These are phyloP conservation scores for Anniella stebbinsi DNA, from an alignment of 2,797 vertebrate species.

Conservation along the genomic window DNA sequence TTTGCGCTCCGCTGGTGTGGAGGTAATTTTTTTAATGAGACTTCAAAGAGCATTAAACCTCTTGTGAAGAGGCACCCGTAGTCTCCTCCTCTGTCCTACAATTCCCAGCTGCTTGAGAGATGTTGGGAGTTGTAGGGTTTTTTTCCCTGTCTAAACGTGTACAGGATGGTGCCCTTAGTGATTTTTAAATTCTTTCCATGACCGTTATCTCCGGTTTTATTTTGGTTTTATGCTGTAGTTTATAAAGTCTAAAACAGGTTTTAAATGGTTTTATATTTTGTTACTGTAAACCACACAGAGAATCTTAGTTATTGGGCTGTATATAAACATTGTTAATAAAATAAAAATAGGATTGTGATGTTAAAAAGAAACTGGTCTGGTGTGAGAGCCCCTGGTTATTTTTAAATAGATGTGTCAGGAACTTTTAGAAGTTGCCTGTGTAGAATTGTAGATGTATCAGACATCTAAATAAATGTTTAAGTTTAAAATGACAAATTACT, in stretches of 20 bases:
- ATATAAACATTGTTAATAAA: background rate
- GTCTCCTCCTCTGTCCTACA: too few relatives aligned
- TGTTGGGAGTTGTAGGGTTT: too few relatives aligned
- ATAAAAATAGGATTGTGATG: background rate
- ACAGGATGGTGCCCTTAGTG: too few relatives aligned
- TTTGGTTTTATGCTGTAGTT: background rate
- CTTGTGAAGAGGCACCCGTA: too few relatives aligned
- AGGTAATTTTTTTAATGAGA: too few relatives aligned
- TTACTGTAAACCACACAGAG: background rate
- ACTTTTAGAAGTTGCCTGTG: slow-evolving; percentile 58
- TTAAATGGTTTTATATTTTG: background rate
- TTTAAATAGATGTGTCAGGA: slow-evolving; percentile 57
- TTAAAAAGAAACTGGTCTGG: slow-evolving; percentile 35
- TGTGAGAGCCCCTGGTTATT: slow-evolving; percentile 30
- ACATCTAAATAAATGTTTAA: slow-evolving; percentile 67
- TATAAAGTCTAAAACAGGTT: background rate
- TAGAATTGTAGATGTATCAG: slow-evolving; percentile 42
- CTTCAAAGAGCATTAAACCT: too few relatives aligned
- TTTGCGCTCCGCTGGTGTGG: too few relatives aligned
- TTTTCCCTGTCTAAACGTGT: too few relatives aligned
- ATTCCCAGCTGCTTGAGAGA: too few relatives aligned
- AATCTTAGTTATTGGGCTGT: background rate
- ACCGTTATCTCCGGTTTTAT: background rate
- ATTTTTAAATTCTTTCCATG: too few relatives aligned
- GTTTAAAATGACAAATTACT: slow-evolving; percentile 62